Evolutionary conservation across 37 sponge, comb jelly and placozoan species (phyloP), one percentile per base, ranked within the genome.

Genomic region (Beroe forskalii): DNA sequence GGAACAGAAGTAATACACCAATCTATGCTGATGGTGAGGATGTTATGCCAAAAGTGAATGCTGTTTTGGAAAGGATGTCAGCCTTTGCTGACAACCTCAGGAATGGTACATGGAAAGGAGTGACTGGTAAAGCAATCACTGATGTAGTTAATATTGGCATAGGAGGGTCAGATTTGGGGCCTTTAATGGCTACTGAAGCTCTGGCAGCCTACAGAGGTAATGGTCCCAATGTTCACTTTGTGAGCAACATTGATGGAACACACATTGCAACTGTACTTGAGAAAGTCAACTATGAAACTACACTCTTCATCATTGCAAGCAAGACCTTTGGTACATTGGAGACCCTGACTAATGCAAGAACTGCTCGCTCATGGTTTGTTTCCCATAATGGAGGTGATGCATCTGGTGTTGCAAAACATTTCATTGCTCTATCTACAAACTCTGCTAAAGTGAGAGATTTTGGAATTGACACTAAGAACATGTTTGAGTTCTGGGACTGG

Each of bases 401-500:
- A 64, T 62, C 92, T 90, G 60, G 76, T 28, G 63, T 27, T 8
- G 96, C 99, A 39, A 98, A 96, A 89, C 99, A 98, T 76, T 98
- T 98, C 92, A 97, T 98, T 40, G 99, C 99, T 55, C 93, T 98
- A 17, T 98, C 99, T 36, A 98, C 99, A 31, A 98, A 98, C 93
- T 95, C 95, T 91, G 33, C 36, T 25, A 20, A 94, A 90, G 99
- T 98, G 90, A 96, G 94, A 22, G 91, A 93, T 42, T 98, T 98
- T 92, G 99, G 99, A 22, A 98, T 98, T 62, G 94, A 92, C 91
- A 95, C 95, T 37, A 92, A 92, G 14, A 96, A 96, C 92, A 98
- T 96, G 99, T 98, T 96, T 90, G 94, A 67, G 41, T 98, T 98
- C 83, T 98, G 99, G 99, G 99, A 98, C 91, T 98, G 99, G 99